These are phyloP conservation scores for Acanthococcus lagerstroemiae DNA, from an alignment of 2,888 invertebrate genomes.

Conservation along the genomic window DNA sequence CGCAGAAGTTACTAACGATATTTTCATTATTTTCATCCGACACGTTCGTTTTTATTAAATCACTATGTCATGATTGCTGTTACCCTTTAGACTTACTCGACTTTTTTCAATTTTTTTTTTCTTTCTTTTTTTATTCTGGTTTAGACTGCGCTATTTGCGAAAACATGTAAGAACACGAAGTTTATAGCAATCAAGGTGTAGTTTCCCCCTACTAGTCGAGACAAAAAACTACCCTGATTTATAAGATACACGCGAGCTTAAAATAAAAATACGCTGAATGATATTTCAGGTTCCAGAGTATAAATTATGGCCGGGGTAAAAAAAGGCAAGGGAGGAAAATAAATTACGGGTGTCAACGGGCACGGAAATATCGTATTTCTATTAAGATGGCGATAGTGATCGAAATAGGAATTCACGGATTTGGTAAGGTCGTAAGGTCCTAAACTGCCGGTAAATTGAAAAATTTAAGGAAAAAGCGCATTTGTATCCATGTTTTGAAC, in stretches of 20 bases:
- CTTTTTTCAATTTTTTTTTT: neutral
- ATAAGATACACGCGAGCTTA: neutral
- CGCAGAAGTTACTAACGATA: conserved; percentile 14
- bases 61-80: neutral
- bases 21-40: conserved; percentile 14
- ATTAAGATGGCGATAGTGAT: too few relatives aligned
- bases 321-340: neutral
- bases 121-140: neutral
- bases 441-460: too few relatives aligned
- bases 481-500: too few relatives aligned
- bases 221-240: neutral
- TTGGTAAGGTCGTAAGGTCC: too few relatives aligned
- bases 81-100: conserved; percentile 1
- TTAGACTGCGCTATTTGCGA: neutral
- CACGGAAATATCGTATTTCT: too few relatives aligned
- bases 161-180: neutral
- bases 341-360: neutral
- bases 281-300: neutral
- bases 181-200: neutral
- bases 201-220: neutral
- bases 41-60: conserved; percentile 15
- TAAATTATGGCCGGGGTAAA: neutral
- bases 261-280: neutral
- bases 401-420: too few relatives aligned
- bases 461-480: too few relatives aligned